phyloP scores from a whole-genome alignment of 2,113 vertebrate genomes.

The Phrynosoma platyrhinos region DNA sequence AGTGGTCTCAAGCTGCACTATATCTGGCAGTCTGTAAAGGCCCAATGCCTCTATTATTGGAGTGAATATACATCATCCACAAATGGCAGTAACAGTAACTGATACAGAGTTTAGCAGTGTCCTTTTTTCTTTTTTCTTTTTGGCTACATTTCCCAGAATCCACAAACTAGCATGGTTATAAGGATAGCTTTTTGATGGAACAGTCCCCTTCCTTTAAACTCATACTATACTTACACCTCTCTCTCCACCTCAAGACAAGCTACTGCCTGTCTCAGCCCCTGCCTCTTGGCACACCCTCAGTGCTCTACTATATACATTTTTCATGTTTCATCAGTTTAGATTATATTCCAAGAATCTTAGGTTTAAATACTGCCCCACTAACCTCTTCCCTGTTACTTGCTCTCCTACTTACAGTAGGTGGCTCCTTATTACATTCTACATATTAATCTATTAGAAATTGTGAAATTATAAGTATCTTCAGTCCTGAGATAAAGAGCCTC shows the following conservation, averaged over 20 bases:
- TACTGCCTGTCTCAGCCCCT: too few species aligned
- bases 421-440: slow-evolving; percentile 35
- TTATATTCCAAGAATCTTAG: background rate
- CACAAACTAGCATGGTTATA: too few species aligned
- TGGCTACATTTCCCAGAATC: too few species aligned
- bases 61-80: too few species aligned
- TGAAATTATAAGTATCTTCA: slow-evolving; percentile 49
- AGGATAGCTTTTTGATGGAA: background rate
- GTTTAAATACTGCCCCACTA: background rate
- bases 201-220: background rate
- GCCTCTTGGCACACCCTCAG: background rate
- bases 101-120: too few species aligned
- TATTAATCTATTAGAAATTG: slow-evolving; percentile 51
- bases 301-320: background rate
- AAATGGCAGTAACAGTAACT: too few species aligned
- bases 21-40: too few species aligned
- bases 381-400: background rate
- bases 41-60: too few species aligned
- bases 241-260: too few species aligned
- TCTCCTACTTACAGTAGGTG: background rate
- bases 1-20: too few species aligned
- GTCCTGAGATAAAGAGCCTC: slow-evolving; percentile 67
- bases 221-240: too few species aligned
- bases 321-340: background rate
- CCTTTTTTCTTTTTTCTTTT: too few species aligned